phyloP scores from a whole-genome alignment of 1,140 invertebrate genomes.

The Diprion similis region DNA sequence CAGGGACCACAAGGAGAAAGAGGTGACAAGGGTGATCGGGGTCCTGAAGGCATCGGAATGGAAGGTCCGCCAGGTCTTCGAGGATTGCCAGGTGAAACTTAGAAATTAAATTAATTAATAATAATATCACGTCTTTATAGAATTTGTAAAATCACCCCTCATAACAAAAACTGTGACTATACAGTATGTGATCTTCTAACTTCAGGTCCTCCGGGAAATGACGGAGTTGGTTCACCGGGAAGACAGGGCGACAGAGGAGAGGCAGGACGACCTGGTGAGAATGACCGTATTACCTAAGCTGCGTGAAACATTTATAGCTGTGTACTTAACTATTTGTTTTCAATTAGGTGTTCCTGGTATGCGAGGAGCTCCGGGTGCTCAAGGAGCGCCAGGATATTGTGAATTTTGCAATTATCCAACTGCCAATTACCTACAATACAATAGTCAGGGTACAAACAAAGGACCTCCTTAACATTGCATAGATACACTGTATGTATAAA shows the following conservation, averaged over 20 bases:
- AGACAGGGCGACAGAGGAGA: conserved; percentile 70
- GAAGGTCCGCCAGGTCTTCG: conserved; percentile 73
- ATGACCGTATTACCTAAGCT: conserved; percentile 13
- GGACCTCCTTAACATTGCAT: conserved; percentile 24
- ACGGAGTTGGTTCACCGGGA: conserved; percentile 67
- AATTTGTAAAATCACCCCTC: background rate
- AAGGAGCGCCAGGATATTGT: conserved; percentile 69
- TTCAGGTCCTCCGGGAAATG: conserved; percentile 68
- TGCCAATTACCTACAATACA: conserved; percentile 36
- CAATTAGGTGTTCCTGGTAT: conserved; percentile 57
- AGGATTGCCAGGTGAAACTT: conserved; percentile 67
- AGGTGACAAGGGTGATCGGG: conserved; percentile 77
- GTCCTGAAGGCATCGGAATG: conserved; percentile 70
- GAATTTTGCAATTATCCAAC: conserved; percentile 65
- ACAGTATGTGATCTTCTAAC: background rate
- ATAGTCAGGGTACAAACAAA: conserved; percentile 35
- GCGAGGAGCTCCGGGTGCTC: conserved; percentile 62
- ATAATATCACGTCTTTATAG: background rate
- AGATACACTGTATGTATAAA: background rate
- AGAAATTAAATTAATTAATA: background rate
- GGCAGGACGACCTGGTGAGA: conserved; percentile 67
- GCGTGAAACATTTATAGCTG: background rate
- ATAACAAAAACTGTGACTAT: too few species aligned
- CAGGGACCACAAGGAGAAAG: conserved; percentile 67
- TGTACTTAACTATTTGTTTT: conserved; percentile 20